phyloP scores from a whole-genome alignment of 2,888 invertebrate genomes.

The Phengaris arion region DNA sequence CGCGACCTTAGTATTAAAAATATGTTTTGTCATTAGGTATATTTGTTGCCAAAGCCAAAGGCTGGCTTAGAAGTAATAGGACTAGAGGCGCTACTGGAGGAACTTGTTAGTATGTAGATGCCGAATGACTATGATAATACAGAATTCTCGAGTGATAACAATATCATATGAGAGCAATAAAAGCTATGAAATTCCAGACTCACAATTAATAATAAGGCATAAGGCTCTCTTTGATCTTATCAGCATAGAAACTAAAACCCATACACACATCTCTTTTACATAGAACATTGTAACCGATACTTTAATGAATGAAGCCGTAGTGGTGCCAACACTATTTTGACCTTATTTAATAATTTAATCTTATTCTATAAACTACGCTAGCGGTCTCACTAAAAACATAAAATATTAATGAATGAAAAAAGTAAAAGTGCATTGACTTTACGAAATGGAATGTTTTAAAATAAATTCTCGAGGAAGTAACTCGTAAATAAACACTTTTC shows the following conservation, averaged over 20 bases:
- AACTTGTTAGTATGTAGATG: no score
- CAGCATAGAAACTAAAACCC: background rate
- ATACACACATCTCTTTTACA: background rate
- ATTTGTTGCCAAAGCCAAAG: no score
- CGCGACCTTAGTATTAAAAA: no score
- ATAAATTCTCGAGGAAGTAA: slow-evolving; percentile 16
- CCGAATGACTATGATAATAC: no score
- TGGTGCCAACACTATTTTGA: slow-evolving; percentile 6
- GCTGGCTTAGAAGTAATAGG: no score
- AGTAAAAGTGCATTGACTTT: slow-evolving; percentile 9
- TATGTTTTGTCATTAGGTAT: no score
- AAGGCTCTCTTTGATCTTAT: slow-evolving; percentile 3
- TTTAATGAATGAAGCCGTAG: slow-evolving; percentile 20
- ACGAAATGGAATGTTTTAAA: slow-evolving; percentile 23
- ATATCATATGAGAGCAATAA: slow-evolving; percentile 2
- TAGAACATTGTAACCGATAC: slow-evolving; percentile 12
- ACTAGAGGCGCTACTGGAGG: no score
- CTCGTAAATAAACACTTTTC: slow-evolving; percentile 22
- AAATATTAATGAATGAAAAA: slow-evolving; percentile 11
- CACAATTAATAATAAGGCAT: background rate
- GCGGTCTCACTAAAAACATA: background rate
- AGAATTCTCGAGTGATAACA: background rate
- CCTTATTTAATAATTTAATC: slow-evolving; percentile 19
- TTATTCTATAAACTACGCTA: background rate
- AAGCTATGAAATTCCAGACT: background rate